Conservation (phyloP, 2,888 invertebrate genomes). For the Emmelina monodactyla region DNA sequence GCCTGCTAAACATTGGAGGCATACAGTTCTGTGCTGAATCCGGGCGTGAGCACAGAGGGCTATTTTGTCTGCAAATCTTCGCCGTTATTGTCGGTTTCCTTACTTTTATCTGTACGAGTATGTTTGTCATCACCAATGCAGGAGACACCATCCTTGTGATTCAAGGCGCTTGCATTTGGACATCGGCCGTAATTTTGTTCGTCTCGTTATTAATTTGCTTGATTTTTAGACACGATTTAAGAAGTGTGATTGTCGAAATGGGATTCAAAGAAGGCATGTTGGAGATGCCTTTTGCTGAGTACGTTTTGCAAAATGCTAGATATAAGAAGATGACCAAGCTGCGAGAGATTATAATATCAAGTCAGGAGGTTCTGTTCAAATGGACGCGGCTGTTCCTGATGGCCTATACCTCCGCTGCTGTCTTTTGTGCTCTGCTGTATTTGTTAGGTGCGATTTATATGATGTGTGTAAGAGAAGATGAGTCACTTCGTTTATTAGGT, state of each 20-base stretch:
- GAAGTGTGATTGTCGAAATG: constrained; percentile 30
- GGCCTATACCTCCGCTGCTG: constrained; percentile 31
- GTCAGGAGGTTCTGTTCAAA: constrained; percentile 32
- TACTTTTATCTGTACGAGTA: constrained; percentile 38
- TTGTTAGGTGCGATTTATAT: constrained; percentile 36
- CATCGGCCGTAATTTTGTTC: constrained; percentile 45
- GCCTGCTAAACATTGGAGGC: constrained; percentile 36
- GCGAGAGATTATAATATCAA: constrained; percentile 27
- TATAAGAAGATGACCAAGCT: constrained; percentile 19
- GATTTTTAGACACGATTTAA: constrained; percentile 32
- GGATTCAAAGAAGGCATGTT: constrained; percentile 22
- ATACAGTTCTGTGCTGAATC: constrained; percentile 34
- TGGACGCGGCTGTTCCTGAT: constrained; percentile 31
- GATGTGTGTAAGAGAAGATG: constrained; percentile 32
- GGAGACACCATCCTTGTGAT: constrained; percentile 34
- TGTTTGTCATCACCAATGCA: constrained; percentile 28
- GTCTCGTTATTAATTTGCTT: constrained; percentile 39
- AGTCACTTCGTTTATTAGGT: constrained; percentile 40
- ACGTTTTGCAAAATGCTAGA: constrained; percentile 19
- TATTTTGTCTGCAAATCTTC: constrained; percentile 34
- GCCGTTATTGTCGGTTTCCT: constrained; percentile 34
- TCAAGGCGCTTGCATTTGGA: constrained; percentile 52
- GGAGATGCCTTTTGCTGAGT: constrained; percentile 34
- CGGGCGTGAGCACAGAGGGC: constrained; percentile 32
- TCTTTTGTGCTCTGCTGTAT: constrained; percentile 35